Evolutionary conservation across 2,888 invertebrate genomes (phyloP), one percentile per base, ranked within the genome.

Genomic region (Plusia festucae): DNA sequence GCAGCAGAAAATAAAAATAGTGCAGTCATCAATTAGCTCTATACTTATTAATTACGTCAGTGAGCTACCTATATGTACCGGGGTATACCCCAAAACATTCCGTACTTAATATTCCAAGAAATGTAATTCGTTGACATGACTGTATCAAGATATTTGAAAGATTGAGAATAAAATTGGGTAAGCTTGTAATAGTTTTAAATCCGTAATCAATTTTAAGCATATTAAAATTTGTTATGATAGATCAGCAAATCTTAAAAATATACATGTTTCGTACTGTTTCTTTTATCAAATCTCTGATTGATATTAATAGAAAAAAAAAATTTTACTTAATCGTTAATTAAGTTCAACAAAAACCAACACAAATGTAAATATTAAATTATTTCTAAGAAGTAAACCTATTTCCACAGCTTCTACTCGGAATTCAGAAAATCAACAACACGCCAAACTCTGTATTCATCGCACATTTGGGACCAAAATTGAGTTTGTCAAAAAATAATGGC

Each of bases 361-460:
- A 15, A 13, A 34, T 34, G 34, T 15, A 34, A 2, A 34, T 3
- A 13, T 34, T 13, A 34, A 40, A n/a, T 1, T 40, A 40, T n/a
- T 40, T 40, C n/a, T n/a, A n/a, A 5, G 40, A n/a, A 40, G 40
- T n/a, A 40, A 40, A 40, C 7, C 40, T 40, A 15, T n/a, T 6
- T 40, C n/a, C 6, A 30, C 30, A n/a, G 40, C n/a, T n/a, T 4
- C 15, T 40, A 40, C 40, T 40, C 40, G 40, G 40, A 40, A 40
- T n/a, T 40, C 40, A 6, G n/a, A 40, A 40, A 40, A 40, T 40
- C 40, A 40, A 40, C 40, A 40, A n/a, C 40, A 40, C 40, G n/a
- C n/a, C 40, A n/a, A 40, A 40, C 40, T 40, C 40, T 40, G 40
- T 40, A 40, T 40, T 40, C 40, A 40, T 40, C 40, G 40, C 40